Percentiles rank a stretch among this genome's conserved stretches.
These are phyloP conservation scores for Pseudorasbora parva DNA, from an alignment of 2,113 vertebrate genomes.

Conservation along the genomic window DNA sequence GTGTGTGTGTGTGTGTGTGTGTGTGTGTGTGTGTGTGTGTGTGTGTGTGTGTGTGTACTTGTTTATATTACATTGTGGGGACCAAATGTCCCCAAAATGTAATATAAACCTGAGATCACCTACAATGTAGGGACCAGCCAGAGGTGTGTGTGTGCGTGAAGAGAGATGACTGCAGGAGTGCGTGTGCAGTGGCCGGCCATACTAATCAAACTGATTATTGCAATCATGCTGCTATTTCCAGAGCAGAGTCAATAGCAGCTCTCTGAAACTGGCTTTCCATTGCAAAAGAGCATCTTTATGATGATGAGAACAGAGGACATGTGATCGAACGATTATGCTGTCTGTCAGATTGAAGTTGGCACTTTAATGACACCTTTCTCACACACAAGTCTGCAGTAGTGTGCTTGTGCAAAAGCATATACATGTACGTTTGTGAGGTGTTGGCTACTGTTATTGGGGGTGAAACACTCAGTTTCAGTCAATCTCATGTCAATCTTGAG, in stretches of 20 bases:
- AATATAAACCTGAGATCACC: too few species aligned
- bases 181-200: conserved; percentile 15
- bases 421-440: not conserved
- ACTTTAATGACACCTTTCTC: conserved; percentile 24
- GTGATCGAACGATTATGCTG: conserved; percentile 11
- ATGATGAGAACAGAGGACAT: not conserved
- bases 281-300: conserved; percentile 17
- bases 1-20: too few species aligned
- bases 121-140: too few species aligned
- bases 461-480: too few species aligned
- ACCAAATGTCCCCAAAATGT: too few species aligned
- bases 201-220: conserved; percentile 56
- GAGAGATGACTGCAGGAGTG: conserved; percentile 18
- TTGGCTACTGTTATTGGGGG: not conserved
- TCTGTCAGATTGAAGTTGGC: conserved; percentile 17
- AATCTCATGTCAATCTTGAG: too few species aligned
- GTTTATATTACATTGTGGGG: too few species aligned
- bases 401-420: not conserved
- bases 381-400: not conserved
- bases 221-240: conserved; percentile 54
- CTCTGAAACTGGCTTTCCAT: conserved; percentile 37
- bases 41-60: too few species aligned
- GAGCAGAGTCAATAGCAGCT: conserved; percentile 7
- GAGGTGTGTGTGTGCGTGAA: too few species aligned
- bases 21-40: too few species aligned